Evolutionary conservation across 2,888 invertebrate genomes (phyloP).

Genomic region (Acanthacorydalis orientalis): DNA sequence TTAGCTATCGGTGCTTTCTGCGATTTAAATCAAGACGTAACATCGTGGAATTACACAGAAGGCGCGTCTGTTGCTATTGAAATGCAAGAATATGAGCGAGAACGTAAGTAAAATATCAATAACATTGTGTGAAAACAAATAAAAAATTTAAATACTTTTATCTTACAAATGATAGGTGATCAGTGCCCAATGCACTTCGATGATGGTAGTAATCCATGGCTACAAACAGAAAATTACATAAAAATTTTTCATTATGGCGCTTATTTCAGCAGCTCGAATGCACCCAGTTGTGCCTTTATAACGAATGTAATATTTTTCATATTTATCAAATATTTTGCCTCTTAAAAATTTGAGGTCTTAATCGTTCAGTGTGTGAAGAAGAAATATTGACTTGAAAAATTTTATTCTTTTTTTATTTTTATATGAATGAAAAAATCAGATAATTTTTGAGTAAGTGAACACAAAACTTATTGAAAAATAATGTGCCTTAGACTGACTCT

Average conservation of each 20-base stretch:
- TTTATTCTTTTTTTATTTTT: no score
- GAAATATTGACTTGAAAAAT: no score
- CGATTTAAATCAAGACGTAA: slow-evolving; percentile 75
- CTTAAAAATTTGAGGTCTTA: no score
- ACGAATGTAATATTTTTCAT: no score
- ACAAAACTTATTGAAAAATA: no score
- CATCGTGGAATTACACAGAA: slow-evolving; percentile 73
- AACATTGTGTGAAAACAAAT: slow-evolving; percentile 2
- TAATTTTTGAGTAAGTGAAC: no score
- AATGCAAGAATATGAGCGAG: slow-evolving; percentile 83
- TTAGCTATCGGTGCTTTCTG: slow-evolving; percentile 84
- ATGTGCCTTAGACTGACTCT: no score
- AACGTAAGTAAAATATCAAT: slow-evolving; percentile 39
- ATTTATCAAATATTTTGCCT: no score
- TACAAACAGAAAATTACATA: slow-evolving; percentile 49
- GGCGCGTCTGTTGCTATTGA: slow-evolving; percentile 86
- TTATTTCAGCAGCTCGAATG: no score
- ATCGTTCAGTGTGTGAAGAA: no score
- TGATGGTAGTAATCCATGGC: slow-evolving; percentile 81
- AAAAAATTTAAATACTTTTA: slow-evolving; percentile 3
- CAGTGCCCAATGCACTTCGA: slow-evolving; percentile 97
- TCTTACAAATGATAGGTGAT: slow-evolving; percentile 41
- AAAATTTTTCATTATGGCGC: slow-evolving; percentile 36
- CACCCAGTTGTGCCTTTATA: no score
- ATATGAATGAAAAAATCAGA: no score